Conservation (phyloP, 2,113 vertebrate species). For the Dromiciops gliroides region DNA sequence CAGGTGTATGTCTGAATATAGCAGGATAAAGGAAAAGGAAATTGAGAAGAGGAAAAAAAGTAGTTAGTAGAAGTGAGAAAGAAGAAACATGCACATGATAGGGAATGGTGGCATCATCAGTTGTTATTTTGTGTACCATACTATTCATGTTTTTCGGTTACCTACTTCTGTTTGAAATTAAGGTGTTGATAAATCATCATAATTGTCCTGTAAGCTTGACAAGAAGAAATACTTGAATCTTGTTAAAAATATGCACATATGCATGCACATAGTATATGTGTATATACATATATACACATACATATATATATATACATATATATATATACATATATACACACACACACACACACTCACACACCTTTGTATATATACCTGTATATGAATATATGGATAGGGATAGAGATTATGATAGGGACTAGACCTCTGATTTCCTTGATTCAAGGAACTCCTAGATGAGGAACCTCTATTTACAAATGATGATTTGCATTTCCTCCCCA, state of each 20-base stretch:
- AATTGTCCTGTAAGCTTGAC: neutral
- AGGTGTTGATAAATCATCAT: neutral
- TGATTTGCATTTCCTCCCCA: neutral
- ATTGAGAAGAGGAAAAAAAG: neutral
- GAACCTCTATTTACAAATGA: neutral
- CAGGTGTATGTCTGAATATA: neutral
- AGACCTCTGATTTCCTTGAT: neutral
- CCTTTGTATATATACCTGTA: too few species aligned
- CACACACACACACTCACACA: too few species aligned
- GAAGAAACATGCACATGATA: neutral
- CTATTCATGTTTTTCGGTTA: neutral
- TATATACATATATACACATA: too few species aligned
- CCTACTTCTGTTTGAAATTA: neutral
- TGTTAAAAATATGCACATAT: neutral
- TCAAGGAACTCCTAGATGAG: neutral
- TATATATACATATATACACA: too few species aligned
- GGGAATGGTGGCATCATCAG: neutral
- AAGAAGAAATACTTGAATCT: conserved; percentile 9
- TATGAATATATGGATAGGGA: neutral
- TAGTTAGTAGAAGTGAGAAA: neutral
- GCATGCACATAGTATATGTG: neutral
- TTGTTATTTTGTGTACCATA: neutral
- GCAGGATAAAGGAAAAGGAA: neutral
- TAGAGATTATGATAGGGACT: neutral
- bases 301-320: too few species aligned